Evolutionary conservation across 2,113 vertebrate species (phyloP).

Genomic region (Corythaeola cristata): DNA sequence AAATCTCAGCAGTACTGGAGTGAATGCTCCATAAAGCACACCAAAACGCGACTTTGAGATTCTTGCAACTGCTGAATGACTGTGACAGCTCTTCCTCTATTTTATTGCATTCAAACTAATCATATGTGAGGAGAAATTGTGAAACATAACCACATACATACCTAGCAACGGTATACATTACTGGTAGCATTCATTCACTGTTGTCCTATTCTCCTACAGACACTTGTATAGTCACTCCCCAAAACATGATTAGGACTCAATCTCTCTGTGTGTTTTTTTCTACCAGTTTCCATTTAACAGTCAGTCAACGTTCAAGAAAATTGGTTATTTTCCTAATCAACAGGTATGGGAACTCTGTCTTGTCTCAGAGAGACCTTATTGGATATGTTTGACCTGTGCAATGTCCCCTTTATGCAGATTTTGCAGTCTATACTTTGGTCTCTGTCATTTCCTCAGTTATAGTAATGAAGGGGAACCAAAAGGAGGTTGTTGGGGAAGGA

Average conservation of each 20-base stretch:
- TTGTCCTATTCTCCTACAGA: background rate
- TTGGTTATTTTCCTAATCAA: background rate
- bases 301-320: background rate
- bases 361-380: background rate
- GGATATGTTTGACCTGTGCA: background rate
- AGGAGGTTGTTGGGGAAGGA: background rate
- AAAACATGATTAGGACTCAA: background rate
- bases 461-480: background rate
- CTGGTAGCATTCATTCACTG: background rate
- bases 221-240: background rate
- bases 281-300: background rate
- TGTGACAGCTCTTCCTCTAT: background rate
- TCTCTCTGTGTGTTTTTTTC: background rate
- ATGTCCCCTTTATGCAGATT: background rate
- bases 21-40: background rate
- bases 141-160: background rate
- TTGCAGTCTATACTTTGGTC: background rate
- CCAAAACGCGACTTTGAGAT: background rate
- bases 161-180: background rate
- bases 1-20: background rate
- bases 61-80: background rate
- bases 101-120: background rate
- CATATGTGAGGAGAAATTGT: background rate
- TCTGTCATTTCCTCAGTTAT: background rate
- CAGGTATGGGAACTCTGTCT: background rate